Conservation (phyloP, 2,797 vertebrate genomes). For the Melanotaenia trifasciata region DNA sequence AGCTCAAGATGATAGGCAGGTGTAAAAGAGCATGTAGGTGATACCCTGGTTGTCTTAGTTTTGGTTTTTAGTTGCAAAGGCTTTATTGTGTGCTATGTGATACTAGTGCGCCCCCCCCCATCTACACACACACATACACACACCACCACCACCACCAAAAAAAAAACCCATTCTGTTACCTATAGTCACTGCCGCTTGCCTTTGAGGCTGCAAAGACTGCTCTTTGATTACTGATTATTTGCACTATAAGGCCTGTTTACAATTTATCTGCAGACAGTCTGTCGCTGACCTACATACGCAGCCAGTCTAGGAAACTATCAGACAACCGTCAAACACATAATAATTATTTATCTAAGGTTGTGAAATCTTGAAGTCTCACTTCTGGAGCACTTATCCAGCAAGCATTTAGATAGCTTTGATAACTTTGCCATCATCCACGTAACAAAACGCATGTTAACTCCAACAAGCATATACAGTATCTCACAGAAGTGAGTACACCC, state of each 20-base stretch:
- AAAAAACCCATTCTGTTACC: conserved; percentile 20
- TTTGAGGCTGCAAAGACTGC: conserved; percentile 27
- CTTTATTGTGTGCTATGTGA: conserved; percentile 71
- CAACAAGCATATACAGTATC: background rate
- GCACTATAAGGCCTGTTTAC: conserved; percentile 53
- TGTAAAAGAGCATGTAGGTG: conserved; percentile 49
- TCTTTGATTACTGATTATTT: conserved; percentile 68
- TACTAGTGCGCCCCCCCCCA: conserved; percentile 44
- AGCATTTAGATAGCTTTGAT: conserved; percentile 29
- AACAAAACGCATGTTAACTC: background rate
- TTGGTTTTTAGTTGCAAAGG: conserved; percentile 74
- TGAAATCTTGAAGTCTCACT: conserved; percentile 14
- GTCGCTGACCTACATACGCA: conserved; percentile 61
- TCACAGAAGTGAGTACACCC: too few relatives aligned
- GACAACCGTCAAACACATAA: conserved; percentile 22
- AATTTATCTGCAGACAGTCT: conserved; percentile 49
- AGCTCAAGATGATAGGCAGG: conserved; percentile 52
- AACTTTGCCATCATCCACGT: background rate
- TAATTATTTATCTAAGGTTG: conserved; percentile 26
- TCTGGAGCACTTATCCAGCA: background rate
- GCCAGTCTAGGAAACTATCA: conserved; percentile 29
- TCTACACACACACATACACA: too few relatives aligned
- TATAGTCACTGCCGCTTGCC: conserved; percentile 16
- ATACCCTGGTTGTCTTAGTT: conserved; percentile 58
- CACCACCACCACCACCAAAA: too few relatives aligned